Conservation (phyloP, 2,113 vertebrate species). For the Cynocephalus volans region DNA sequence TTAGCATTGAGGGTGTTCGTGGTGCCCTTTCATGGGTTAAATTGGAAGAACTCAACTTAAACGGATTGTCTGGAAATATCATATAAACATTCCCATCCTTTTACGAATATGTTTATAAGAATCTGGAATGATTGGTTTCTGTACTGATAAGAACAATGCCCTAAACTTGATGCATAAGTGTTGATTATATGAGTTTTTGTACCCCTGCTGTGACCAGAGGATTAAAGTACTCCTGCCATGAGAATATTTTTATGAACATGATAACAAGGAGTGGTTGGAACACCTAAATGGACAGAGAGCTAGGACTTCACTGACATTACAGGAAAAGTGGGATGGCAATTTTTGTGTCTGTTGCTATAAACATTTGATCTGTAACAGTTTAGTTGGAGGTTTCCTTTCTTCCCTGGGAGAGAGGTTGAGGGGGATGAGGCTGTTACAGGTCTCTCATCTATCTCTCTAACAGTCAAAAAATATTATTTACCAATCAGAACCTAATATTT, state of each 20-base stretch:
- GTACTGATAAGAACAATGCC: background rate
- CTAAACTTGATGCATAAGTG: background rate
- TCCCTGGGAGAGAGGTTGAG: background rate
- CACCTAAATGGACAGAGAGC: background rate
- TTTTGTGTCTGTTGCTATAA: background rate
- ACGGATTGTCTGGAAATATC: background rate
- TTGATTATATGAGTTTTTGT: background rate
- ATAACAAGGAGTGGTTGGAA: background rate
- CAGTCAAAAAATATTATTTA: background rate
- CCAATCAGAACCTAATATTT: background rate
- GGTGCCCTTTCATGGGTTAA: background rate
- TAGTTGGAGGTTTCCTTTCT: background rate
- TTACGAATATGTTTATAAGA: background rate
- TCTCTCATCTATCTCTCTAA: background rate
- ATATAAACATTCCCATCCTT: background rate
- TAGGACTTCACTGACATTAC: background rate
- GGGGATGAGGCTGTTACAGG: background rate
- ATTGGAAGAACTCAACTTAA: background rate
- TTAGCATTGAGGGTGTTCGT: background rate
- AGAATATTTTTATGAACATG: background rate
- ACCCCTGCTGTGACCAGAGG: background rate
- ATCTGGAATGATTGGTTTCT: background rate
- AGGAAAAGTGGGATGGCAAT: background rate
- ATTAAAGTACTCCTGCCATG: background rate
- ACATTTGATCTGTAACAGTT: background rate